Evolutionary conservation across 2,113 vertebrate genomes (phyloP).

Genomic region (Cynocephalus volans): DNA sequence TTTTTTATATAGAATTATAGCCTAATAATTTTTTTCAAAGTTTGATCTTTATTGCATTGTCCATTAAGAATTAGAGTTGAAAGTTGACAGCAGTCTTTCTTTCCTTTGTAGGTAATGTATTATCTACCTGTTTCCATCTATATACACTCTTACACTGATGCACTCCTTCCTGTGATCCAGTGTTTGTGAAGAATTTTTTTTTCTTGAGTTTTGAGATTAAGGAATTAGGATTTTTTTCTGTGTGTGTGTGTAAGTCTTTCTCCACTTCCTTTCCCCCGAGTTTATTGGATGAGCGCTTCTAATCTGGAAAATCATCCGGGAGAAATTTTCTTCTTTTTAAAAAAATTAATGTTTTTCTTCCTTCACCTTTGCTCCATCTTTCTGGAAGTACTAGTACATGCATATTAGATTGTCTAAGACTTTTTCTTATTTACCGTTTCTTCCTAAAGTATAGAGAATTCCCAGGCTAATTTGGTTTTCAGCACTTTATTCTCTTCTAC

Average conservation of each 20-base stretch:
- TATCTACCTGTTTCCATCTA: neutral
- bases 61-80: neutral
- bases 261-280: neutral
- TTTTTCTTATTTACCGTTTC: neutral
- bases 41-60: constrained; percentile 4
- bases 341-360: neutral
- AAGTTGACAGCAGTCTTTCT: constrained; percentile 12
- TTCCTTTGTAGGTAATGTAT: neutral
- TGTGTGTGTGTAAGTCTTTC: neutral
- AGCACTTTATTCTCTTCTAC: neutral
- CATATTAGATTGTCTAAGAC: neutral
- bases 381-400: neutral
- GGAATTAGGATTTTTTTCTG: neutral
- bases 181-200: constrained; percentile 7
- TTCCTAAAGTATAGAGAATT: constrained; percentile 33
- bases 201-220: constrained; percentile 43
- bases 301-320: neutral
- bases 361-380: neutral
- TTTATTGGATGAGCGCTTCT: neutral
- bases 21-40: neutral
- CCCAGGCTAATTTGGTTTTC: neutral
- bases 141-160: neutral
- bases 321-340: neutral
- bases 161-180: neutral
- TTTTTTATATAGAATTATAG: constrained; percentile 10